Conservation (phyloP, 2,888 invertebrate genomes). For the Dolichopus griseipennis region DNA sequence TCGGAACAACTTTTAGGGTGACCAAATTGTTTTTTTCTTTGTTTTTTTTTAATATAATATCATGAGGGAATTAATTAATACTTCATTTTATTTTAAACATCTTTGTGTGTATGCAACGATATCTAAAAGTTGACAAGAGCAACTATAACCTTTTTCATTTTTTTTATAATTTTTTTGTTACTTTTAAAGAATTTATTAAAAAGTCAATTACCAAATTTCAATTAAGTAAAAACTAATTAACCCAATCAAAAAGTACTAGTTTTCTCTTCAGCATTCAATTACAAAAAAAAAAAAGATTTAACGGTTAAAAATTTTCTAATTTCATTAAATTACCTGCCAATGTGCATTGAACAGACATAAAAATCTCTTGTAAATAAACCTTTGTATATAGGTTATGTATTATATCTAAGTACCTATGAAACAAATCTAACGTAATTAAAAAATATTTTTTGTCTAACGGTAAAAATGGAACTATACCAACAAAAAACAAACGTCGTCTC, state of each 20-base stretch:
- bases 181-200: background rate
- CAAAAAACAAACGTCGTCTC: background rate
- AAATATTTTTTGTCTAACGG: background rate
- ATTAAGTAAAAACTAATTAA: slow-evolving; percentile 6
- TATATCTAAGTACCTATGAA: no score
- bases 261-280: background rate
- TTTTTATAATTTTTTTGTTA: background rate
- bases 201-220: slow-evolving; percentile 3
- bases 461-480: background rate
- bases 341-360: no score
- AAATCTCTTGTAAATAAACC: no score
- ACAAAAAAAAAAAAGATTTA: background rate
- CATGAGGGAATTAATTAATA: no score
- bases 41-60: no score
- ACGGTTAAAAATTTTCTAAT: background rate
- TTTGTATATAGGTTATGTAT: background rate
- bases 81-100: no score
- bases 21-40: no score
- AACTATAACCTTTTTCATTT: no score
- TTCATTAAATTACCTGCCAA: background rate
- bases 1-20: no score
- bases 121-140: no score
- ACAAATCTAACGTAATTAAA: background rate
- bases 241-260: background rate
- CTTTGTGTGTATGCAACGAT: no score